Percentiles rank a stretch among this genome's conserved stretches.
These are phyloP conservation scores for Sepioteuthis lessoniana DNA, from an alignment of 2,888 invertebrate genomes.

Conservation along the genomic window DNA sequence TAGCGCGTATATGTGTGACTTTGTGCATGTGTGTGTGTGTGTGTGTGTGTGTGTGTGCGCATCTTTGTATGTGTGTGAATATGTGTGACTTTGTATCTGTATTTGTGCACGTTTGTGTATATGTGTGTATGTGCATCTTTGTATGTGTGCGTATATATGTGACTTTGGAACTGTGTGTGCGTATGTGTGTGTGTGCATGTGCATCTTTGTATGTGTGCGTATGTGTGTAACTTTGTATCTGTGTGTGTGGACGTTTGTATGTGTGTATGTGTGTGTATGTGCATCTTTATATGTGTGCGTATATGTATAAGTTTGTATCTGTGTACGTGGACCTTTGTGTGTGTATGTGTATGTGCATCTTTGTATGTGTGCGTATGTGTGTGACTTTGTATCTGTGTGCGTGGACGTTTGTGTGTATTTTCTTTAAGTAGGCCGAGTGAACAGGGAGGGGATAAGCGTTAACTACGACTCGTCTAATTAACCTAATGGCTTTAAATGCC, in stretches of 20 bases:
- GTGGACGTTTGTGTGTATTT: too few relatives aligned
- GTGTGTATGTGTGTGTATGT: too few relatives aligned
- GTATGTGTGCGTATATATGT: background rate
- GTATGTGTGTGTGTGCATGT: background rate
- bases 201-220: background rate
- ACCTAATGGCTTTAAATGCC: background rate
- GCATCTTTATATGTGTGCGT: too few relatives aligned
- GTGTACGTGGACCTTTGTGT: too few relatives aligned
- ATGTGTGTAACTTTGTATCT: too few relatives aligned
- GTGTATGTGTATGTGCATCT: too few relatives aligned
- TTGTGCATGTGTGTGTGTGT: background rate
- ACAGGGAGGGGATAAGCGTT: background rate
- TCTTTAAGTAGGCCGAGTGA: background rate
- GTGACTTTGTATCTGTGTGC: too few relatives aligned
- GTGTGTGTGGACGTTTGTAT: too few relatives aligned
- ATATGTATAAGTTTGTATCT: too few relatives aligned
- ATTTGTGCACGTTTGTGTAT: background rate
- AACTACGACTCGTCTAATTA: background rate
- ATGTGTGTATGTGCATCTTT: background rate
- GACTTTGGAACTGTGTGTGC: background rate
- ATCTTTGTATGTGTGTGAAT: background rate
- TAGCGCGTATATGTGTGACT: background rate
- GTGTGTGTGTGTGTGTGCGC: background rate
- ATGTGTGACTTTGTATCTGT: background rate
- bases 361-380: too few relatives aligned